Conservation (phyloP, 2,888 invertebrate species). For the Epistrophe eligans region DNA sequence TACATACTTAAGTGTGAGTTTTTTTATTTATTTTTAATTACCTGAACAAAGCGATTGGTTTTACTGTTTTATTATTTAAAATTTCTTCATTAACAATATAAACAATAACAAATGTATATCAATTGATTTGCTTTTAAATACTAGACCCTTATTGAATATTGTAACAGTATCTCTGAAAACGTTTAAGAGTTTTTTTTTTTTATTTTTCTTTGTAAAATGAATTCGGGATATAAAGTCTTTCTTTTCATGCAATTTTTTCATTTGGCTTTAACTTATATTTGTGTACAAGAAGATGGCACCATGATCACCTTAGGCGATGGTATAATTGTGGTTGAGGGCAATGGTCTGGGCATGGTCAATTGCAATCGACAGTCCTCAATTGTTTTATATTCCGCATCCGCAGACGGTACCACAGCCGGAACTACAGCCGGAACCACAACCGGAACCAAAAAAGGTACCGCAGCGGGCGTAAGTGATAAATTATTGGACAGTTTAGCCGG, state of each 20-base stretch:
- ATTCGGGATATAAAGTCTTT: neutral
- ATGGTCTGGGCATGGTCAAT: too few relatives aligned
- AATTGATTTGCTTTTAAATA: neutral
- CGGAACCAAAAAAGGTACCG: too few relatives aligned
- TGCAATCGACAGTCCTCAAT: too few relatives aligned
- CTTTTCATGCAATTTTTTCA: neutral
- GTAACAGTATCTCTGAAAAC: neutral
- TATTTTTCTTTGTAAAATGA: neutral
- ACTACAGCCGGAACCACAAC: too few relatives aligned
- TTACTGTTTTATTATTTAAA: neutral
- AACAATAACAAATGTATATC: neutral
- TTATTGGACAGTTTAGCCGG: too few relatives aligned
- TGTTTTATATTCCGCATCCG: too few relatives aligned
- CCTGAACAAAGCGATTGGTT: neutral
- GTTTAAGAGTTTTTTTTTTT: neutral
- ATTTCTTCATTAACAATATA: neutral
- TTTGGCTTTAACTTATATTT: neutral
- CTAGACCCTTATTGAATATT: neutral
- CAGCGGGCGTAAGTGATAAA: too few relatives aligned
- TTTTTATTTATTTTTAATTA: neutral
- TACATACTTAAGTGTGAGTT: too few relatives aligned
- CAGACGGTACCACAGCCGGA: too few relatives aligned
- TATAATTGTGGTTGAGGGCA: too few relatives aligned
- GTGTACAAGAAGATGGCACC: too few relatives aligned
- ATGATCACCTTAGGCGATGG: too few relatives aligned